Evolutionary conservation across 2,113 vertebrate genomes (phyloP), one percentile per base, ranked within the genome.

Genomic region (Danio rerio): DNA sequence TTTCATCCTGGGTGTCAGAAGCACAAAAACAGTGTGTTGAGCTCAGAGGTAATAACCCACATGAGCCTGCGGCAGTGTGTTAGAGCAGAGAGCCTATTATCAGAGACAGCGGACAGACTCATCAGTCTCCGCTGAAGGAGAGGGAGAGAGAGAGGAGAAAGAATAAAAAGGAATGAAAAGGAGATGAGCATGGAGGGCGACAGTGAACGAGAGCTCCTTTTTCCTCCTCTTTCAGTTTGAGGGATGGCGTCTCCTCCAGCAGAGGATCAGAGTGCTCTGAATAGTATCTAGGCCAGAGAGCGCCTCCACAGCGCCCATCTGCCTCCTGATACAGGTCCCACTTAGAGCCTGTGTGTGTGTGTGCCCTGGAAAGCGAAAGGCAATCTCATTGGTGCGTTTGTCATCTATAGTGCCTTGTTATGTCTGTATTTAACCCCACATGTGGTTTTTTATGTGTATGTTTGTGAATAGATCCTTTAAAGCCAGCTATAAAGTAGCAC

Each of bases 281-380:
- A 83, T 83, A 78, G 68, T 87, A 87, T 87, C 85, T 89, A 81
- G 87, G 88, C 78, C 86, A 87, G 85, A 81, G 81, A 75, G 55
- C 9, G 45, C 80, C 83, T 73, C 70, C 65, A 45, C 58, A 74
- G 21, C 56, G 81, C 83, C 61, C 72, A 74, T 75, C 74, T 81
- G 73, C 72, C 71, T 84, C 42, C 66, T 81, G 58, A 49, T 81
- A 70, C 12, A 49, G 77, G 84, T 82, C 66, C 62, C 79, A 69
- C 52, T 82, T 81, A 76, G 45, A 66, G 31, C 59, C 13, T 80
- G 52, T 58, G 69, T 31, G 52, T 58, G 69, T 31, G 47, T 10
- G 59, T 20, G 2, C 20, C 11, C 40, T 68, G 55, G 40, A 80
- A 80, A 87, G 74, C 21, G 70, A 70, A 75, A 80, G 79, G 81